Evolutionary conservation across 2,797 vertebrate genomes (phyloP).

Genomic region (Sardinella longiceps): DNA sequence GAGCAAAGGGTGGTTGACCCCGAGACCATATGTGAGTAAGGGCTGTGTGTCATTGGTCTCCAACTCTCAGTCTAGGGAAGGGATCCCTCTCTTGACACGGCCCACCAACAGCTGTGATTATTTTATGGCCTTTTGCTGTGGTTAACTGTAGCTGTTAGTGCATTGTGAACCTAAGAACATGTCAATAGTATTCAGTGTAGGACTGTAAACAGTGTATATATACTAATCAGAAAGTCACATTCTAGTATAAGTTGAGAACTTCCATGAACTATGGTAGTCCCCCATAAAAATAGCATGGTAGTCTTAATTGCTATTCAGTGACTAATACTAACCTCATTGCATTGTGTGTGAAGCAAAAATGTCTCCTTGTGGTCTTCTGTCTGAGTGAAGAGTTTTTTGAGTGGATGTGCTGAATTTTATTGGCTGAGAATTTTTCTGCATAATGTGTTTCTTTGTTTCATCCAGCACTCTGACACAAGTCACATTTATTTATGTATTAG

Average conservation of each 20-base stretch:
- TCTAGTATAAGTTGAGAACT: background rate
- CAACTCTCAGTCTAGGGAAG: background rate
- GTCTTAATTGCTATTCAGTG: background rate
- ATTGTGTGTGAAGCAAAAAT: background rate
- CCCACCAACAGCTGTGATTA: constrained; percentile 8
- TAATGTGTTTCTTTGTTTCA: background rate
- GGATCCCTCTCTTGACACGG: background rate
- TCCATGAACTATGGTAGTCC: background rate
- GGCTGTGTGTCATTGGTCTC: background rate
- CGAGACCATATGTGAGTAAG: background rate
- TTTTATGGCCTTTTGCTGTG: background rate
- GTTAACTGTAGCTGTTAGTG: background rate
- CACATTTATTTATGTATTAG: background rate
- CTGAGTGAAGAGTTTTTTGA: background rate
- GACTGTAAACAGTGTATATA: background rate
- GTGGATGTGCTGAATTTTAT: background rate
- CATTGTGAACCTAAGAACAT: background rate
- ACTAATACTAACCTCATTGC: background rate
- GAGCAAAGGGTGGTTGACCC: background rate
- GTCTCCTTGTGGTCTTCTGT: background rate
- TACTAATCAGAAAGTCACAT: background rate
- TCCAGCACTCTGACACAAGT: background rate
- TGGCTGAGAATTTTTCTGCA: background rate
- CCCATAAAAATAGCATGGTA: background rate
- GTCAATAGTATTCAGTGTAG: background rate